Evolutionary conservation across 2,113 vertebrate genomes (phyloP).

Genomic region (Onychostruthus taczanowskii): DNA sequence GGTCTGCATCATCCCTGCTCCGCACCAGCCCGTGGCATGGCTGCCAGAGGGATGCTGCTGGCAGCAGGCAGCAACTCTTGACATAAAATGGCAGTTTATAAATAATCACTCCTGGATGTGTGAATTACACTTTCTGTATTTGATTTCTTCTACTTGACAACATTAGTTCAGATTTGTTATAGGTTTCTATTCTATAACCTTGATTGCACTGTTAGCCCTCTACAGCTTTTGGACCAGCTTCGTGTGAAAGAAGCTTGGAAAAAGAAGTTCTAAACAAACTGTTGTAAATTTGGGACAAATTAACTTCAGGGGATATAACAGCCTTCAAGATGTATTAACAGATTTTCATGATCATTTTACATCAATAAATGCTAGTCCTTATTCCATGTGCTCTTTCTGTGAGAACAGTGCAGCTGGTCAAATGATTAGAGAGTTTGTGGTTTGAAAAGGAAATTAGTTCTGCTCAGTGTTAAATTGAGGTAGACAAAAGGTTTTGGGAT

Average conservation of each 20-base stretch:
- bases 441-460: neutral
- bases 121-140: neutral
- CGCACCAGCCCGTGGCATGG: neutral
- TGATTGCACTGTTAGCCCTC: neutral
- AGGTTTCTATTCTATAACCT: neutral
- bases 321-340: neutral
- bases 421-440: neutral
- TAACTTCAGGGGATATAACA: neutral
- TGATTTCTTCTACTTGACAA: neutral
- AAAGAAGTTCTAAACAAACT: neutral
- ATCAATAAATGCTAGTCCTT: neutral
- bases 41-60: neutral
- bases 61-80: neutral
- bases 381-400: neutral
- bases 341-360: neutral
- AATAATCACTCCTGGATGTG: neutral
- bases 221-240: neutral
- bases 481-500: neutral
- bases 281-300: neutral
- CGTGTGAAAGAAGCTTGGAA: neutral
- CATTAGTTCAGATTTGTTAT: neutral
- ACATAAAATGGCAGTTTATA: neutral
- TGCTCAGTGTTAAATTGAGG: neutral
- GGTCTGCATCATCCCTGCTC: neutral
- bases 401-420: neutral